Conservation (phyloP, 2,797 vertebrate genomes). For the Platyrinchus mystaceus region DNA sequence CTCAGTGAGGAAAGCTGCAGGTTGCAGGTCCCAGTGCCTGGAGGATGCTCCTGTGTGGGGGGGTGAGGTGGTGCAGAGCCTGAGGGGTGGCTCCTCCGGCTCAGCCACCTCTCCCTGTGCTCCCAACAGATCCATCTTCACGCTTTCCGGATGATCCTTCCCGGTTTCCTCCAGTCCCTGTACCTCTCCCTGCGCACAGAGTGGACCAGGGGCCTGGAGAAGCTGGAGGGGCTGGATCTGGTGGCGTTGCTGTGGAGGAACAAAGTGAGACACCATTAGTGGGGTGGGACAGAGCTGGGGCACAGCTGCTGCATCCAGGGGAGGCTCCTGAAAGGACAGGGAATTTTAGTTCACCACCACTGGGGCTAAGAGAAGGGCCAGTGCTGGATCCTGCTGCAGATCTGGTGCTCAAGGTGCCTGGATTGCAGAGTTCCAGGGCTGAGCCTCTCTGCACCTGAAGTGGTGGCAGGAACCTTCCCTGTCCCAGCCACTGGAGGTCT, state of each 20-base stretch:
- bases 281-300: background rate
- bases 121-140: conserved; percentile 21
- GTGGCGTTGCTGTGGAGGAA: background rate
- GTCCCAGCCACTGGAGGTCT: background rate
- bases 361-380: background rate
- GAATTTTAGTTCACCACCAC: fast-evolving
- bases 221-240: conserved; percentile 56
- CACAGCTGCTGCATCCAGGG: background rate
- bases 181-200: conserved; percentile 60
- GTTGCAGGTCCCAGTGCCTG: background rate
- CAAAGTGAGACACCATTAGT: background rate
- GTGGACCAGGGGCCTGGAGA: conserved; percentile 66
- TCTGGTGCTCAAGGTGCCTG: background rate
- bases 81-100: background rate
- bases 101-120: background rate
- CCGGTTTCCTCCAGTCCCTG: conserved; percentile 81
- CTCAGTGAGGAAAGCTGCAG: background rate
- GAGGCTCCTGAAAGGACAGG: background rate
- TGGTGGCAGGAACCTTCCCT: background rate
- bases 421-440: background rate
- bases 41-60: background rate
- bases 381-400: background rate
- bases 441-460: background rate
- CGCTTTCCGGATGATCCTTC: conserved; percentile 86
- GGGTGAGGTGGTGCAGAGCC: background rate